Conservation (phyloP, 53 echinoderm and acorn worm species). For the Holothuria scabra region DNA sequence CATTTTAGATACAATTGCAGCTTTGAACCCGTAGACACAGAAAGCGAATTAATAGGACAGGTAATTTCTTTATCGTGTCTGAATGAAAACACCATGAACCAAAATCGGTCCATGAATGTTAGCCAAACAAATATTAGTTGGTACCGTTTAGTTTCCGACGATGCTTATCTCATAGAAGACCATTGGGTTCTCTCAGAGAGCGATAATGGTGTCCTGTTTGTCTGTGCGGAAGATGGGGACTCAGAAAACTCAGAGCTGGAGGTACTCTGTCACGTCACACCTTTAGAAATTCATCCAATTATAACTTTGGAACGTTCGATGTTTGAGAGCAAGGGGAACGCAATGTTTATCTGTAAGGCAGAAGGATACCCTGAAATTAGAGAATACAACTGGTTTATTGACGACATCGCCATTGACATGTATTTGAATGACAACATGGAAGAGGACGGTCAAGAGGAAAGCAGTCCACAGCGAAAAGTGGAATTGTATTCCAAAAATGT, state of each 20-base stretch:
- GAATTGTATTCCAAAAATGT: constrained; percentile 16
- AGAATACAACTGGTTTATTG: constrained; percentile 61
- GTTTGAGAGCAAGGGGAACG: not conserved
- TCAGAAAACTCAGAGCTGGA: not conserved
- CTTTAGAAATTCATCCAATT: not conserved
- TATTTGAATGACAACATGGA: not conserved
- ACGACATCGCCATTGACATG: not conserved
- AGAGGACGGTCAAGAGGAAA: not conserved
- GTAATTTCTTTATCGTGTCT: no score
- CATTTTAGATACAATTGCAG: no score
- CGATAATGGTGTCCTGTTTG: constrained; percentile 9
- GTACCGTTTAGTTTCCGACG: not conserved
- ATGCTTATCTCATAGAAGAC: not conserved
- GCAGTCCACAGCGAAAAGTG: not conserved
- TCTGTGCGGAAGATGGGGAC: constrained; percentile 12
- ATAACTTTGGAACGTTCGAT: constrained; percentile 4
- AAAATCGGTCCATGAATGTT: no score
- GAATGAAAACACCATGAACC: no score
- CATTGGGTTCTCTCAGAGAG: not conserved
- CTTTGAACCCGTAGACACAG: no score
- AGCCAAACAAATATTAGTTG: not conserved
- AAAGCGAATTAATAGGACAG: no score
- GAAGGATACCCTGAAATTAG: constrained; percentile 22
- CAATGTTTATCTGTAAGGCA: constrained; percentile 49
- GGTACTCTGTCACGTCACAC: constrained; percentile 1